phyloP scores from a whole-genome alignment of 1,140 invertebrate genomes.

The Teleopsis dalmanni region DNA sequence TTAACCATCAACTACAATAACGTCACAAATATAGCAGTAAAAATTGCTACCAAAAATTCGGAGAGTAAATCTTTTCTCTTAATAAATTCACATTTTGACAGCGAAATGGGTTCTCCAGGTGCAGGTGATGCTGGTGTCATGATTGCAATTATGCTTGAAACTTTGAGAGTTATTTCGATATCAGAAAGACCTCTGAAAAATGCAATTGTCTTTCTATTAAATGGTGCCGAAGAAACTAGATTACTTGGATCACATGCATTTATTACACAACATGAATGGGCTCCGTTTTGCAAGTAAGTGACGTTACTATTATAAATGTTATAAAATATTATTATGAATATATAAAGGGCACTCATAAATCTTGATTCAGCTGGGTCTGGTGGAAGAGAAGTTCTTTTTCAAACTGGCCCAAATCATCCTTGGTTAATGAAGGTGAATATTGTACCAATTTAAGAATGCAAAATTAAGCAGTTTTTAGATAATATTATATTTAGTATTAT shows the following conservation, averaged over 20 bases:
- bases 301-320: too few relatives aligned
- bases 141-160: conserved; percentile 90
- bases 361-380: conserved; percentile 90
- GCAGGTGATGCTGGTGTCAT: conserved; percentile 87
- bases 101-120: conserved; percentile 65
- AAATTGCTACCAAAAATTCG: conserved; percentile 51
- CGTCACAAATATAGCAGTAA: conserved; percentile 70
- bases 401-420: conserved; percentile 83
- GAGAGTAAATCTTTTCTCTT: conserved; percentile 53
- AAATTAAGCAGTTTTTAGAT: conserved; percentile 24
- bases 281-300: conserved; percentile 51
- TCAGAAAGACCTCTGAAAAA: conserved; percentile 52
- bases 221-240: conserved; percentile 88
- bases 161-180: conserved; percentile 62
- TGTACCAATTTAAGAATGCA: background rate
- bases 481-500: conserved; percentile 59
- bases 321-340: background rate
- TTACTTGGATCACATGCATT: conserved; percentile 89
- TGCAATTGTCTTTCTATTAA: conserved; percentile 77
- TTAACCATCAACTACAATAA: conserved; percentile 64
- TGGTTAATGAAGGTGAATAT: conserved; percentile 73
- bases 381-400: conserved; percentile 88
- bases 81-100: conserved; percentile 92
- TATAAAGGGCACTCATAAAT: conserved; percentile 80
- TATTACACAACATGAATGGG: conserved; percentile 86